Evolutionary conservation across 2,888 invertebrate species (phyloP).

Genomic region (Eristalis tenax): DNA sequence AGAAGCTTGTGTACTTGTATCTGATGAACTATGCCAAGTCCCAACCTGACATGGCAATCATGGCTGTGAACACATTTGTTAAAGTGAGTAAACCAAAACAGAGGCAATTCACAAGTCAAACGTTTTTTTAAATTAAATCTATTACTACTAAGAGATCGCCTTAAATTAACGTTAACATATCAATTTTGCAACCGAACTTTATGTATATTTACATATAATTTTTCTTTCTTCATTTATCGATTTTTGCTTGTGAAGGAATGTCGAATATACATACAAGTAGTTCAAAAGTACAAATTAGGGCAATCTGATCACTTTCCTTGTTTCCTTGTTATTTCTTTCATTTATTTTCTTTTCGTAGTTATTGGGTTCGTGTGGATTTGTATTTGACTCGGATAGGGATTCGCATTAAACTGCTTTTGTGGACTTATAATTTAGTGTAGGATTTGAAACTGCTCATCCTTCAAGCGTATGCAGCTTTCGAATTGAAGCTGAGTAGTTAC

Average conservation of each 20-base stretch:
- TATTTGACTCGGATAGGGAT: neutral
- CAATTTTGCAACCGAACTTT: conserved; percentile 17
- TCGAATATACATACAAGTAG: conserved; percentile 15
- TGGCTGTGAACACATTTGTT: conserved; percentile 99
- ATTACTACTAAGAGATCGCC: neutral
- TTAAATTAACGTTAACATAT: conserved; percentile 19
- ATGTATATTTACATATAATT: neutral
- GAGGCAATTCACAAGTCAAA: neutral
- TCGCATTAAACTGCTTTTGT: neutral
- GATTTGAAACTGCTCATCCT: neutral
- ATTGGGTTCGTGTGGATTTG: neutral
- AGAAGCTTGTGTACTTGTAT: conserved; percentile 98
- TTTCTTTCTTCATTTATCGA: neutral
- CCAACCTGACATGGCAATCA: conserved; percentile 99
- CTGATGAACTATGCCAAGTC: conserved; percentile 99
- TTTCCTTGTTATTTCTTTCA: neutral
- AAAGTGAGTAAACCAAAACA: conserved; percentile 86
- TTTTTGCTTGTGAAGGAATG: conserved; percentile 31
- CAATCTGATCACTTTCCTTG: conserved; percentile 12
- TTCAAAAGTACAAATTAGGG: conserved; percentile 19
- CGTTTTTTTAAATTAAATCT: conserved; percentile 8
- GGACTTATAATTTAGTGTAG: neutral
- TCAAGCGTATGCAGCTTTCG: neutral
- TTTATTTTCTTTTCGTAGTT: neutral
- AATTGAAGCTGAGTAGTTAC: too few species aligned